Evolutionary conservation across 2,888 invertebrate genomes (phyloP).

Genomic region (Agelastica alni): DNA sequence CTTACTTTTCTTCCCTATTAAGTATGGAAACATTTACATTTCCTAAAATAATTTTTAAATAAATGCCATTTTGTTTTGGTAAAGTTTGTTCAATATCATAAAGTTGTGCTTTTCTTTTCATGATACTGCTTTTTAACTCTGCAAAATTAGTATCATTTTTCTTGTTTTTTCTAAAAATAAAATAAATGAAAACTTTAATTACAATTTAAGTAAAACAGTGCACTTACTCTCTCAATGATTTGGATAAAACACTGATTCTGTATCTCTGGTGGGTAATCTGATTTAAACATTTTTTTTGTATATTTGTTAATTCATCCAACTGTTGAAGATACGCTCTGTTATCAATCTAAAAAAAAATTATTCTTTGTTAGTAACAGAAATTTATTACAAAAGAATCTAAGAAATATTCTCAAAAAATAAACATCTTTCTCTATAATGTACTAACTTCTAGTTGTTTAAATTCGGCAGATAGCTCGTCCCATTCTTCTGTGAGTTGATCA

Average conservation of each 20-base stretch:
- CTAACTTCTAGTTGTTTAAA: constrained; percentile 82
- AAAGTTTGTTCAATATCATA: constrained; percentile 91
- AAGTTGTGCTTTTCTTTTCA: constrained; percentile 82
- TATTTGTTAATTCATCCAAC: constrained; percentile 79
- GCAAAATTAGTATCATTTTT: constrained; percentile 61
- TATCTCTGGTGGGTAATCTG: constrained; percentile 92
- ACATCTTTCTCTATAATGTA: constrained; percentile 12
- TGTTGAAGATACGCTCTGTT: constrained; percentile 85
- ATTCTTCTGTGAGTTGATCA: constrained; percentile 61
- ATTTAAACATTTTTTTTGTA: constrained; percentile 86
- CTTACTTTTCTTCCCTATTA: constrained; percentile 94
- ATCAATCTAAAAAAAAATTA: constrained; percentile 61
- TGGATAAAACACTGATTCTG: constrained; percentile 79
- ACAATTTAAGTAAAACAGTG: not conserved
- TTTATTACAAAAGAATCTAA: no score
- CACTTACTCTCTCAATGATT: constrained; percentile 79
- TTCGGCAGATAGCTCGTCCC: constrained; percentile 78
- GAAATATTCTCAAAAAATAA: no score
- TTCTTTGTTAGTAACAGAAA: not conserved
- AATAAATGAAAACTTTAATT: not conserved
- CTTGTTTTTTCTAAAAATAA: constrained; percentile 45
- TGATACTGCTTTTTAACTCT: constrained; percentile 75
- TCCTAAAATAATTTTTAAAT: constrained; percentile 93
- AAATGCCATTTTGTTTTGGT: constrained; percentile 90
- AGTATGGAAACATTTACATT: constrained; percentile 97